phyloP scores from a whole-genome alignment of 1,140 invertebrate species.

The Triops longicaudatus region DNA sequence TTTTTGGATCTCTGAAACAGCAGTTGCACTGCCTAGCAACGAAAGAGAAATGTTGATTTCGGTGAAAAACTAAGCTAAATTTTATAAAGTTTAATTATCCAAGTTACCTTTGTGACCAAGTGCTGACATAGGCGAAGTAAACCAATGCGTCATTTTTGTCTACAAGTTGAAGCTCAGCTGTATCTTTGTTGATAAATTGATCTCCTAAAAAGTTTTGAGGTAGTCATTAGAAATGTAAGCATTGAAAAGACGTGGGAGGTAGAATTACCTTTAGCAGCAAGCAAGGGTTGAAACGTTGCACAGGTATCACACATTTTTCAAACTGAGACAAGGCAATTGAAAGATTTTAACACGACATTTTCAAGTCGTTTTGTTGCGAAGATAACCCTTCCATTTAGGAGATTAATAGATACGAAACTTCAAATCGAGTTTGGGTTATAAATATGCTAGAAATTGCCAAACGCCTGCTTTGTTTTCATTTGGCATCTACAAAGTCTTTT shows the following conservation, averaged over 20 bases:
- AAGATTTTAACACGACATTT: background rate
- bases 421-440: background rate
- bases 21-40: conserved; percentile 72
- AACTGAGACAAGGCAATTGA: background rate
- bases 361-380: background rate
- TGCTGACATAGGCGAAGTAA: background rate
- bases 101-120: background rate
- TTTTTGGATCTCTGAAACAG: conserved; percentile 79
- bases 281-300: background rate
- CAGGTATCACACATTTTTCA: background rate
- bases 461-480: too few species aligned
- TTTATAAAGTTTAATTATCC: background rate
- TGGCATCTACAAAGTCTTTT: too few species aligned
- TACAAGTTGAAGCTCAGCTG: background rate
- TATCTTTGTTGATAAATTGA: background rate
- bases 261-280: background rate
- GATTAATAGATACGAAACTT: background rate
- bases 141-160: background rate
- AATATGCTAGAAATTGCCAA: too few species aligned
- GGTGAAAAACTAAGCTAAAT: background rate
- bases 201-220: background rate
- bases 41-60: conserved; percentile 28
- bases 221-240: background rate
- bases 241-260: background rate
- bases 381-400: background rate